Conservation (phyloP, 2,797 vertebrate genomes). For the Microtus obscurus region DNA sequence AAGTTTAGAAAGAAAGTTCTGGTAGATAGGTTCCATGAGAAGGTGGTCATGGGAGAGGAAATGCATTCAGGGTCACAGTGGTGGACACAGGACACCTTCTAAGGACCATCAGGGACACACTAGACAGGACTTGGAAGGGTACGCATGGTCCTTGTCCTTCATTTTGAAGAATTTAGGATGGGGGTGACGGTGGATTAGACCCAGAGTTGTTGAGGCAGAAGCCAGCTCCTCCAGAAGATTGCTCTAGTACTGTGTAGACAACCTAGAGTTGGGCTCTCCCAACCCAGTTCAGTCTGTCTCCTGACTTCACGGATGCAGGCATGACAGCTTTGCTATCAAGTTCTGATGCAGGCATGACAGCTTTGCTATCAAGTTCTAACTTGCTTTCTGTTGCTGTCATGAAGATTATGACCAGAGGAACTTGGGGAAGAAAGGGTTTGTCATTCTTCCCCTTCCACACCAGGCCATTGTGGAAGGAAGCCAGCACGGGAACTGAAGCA, state of each 20-base stretch:
- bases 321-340: neutral
- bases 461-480: neutral
- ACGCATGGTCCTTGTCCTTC: neutral
- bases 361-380: neutral
- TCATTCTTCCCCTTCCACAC: neutral
- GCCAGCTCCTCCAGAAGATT: neutral
- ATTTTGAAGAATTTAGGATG: neutral
- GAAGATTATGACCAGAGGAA: neutral
- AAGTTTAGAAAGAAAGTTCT: neutral
- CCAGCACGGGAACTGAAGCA: neutral
- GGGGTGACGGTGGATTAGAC: neutral
- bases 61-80: no score
- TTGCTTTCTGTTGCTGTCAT: no score
- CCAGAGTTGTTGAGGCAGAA: neutral
- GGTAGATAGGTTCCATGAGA: neutral
- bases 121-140: no score
- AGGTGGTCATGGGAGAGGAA: neutral
- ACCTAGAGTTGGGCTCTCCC: neutral
- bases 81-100: neutral
- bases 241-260: rapidly evolving
- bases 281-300: no score
- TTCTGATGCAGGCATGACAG: neutral
- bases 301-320: neutral
- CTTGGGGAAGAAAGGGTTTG: neutral
- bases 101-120: neutral